Evolutionary conservation across 1,140 invertebrate species (phyloP).

Genomic region (Macrocentrus cingulum): DNA sequence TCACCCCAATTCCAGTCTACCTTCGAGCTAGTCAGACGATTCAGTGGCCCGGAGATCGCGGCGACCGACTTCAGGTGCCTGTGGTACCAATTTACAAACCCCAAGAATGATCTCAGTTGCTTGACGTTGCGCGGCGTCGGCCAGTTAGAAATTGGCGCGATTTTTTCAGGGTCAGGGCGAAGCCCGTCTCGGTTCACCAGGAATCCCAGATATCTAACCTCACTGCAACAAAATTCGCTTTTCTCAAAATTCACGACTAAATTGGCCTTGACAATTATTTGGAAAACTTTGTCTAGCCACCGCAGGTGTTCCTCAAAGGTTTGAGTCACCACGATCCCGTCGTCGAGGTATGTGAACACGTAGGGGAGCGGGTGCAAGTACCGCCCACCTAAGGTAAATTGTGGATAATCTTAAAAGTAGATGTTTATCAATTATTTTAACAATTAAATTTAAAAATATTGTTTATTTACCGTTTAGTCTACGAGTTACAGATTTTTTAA

Average conservation of each 20-base stretch:
- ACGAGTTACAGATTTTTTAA: too few species aligned
- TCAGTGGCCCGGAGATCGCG: slow-evolving; percentile 31
- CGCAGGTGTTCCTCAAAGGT: slow-evolving; percentile 3
- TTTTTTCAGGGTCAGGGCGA: neutral
- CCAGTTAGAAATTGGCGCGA: neutral
- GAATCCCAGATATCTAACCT: neutral
- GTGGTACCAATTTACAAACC: slow-evolving; percentile 37
- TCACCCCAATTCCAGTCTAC: slow-evolving; percentile 19
- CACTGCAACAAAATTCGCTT: neutral
- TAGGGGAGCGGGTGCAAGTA: too few species aligned
- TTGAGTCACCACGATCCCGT: slow-evolving; percentile 5
- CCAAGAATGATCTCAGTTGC: slow-evolving; percentile 29
- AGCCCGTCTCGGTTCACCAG: neutral
- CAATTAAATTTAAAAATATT: too few species aligned
- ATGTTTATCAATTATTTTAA: too few species aligned
- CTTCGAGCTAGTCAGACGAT: slow-evolving; percentile 26
- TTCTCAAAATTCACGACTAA: slow-evolving; percentile 2
- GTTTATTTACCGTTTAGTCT: too few species aligned
- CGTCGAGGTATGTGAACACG: slow-evolving; percentile 13
- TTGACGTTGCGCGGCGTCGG: neutral
- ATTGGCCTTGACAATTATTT: neutral
- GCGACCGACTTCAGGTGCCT: slow-evolving; percentile 39
- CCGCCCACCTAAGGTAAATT: too few species aligned
- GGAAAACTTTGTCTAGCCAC: neutral
- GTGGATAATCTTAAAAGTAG: too few species aligned